These are phyloP conservation scores for Sebastes miniatus DNA, from an alignment of 2,797 vertebrate genomes.

Conservation along the genomic window DNA sequence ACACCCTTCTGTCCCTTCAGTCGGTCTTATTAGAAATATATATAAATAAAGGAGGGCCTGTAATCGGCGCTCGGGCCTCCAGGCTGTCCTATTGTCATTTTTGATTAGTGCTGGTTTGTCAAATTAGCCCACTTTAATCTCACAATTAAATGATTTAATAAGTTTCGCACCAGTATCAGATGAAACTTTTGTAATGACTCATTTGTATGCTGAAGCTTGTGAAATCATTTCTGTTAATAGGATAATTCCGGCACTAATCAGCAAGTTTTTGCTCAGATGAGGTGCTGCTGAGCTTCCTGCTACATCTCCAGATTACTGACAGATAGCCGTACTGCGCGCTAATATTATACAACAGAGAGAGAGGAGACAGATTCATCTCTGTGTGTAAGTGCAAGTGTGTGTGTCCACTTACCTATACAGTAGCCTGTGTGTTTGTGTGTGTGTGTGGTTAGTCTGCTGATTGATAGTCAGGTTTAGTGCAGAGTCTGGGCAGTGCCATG, in stretches of 20 bases:
- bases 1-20: conserved; percentile 15
- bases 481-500: conserved; percentile 49
- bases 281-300: conserved; percentile 49
- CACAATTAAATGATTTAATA: conserved; percentile 73
- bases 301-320: conserved; percentile 57
- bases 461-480: conserved; percentile 45
- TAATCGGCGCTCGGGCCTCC: conserved; percentile 15
- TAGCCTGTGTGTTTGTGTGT: background rate
- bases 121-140: conserved; percentile 71
- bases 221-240: conserved; percentile 67
- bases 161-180: conserved; percentile 64
- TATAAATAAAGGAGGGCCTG: conserved; percentile 34
- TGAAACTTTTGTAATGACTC: conserved; percentile 72
- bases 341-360: conserved; percentile 9
- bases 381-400: background rate
- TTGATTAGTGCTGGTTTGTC: conserved; percentile 70
- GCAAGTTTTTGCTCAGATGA: conserved; percentile 59
- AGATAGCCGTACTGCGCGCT: conserved; percentile 19
- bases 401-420: background rate
- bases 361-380: background rate
- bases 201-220: conserved; percentile 69
- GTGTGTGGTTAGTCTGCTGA: conserved; percentile 1
- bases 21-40: conserved; percentile 27
- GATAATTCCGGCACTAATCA: conserved; percentile 69
- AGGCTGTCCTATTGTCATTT: conserved; percentile 68